Evolutionary conservation across 2,888 invertebrate species (phyloP).

Genomic region (Aporophyla nigra): DNA sequence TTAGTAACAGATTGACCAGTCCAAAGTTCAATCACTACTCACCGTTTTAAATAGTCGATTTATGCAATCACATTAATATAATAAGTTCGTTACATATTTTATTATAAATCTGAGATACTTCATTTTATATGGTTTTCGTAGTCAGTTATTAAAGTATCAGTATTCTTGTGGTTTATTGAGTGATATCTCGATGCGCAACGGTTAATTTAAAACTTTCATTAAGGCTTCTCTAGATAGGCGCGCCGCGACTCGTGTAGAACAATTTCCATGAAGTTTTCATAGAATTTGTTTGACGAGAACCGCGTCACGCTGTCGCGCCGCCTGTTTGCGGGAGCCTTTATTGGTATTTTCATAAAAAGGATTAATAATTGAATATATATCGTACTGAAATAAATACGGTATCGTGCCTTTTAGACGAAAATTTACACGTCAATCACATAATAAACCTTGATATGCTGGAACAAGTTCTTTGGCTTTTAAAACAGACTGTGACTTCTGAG

Average conservation of each 20-base stretch:
- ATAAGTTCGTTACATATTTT: slow-evolving; percentile 5
- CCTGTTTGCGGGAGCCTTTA: neutral
- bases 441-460: neutral
- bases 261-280: too few species aligned
- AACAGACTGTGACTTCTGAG: neutral
- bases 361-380: neutral
- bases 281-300: too few species aligned
- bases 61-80: slow-evolving; percentile 40
- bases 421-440: neutral
- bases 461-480: neutral
- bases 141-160: slow-evolving; percentile 19
- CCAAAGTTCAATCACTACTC: slow-evolving; percentile 40
- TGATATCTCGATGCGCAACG: neutral
- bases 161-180: slow-evolving; percentile 4
- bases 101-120: slow-evolving; percentile 13
- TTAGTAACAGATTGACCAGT: slow-evolving; percentile 7
- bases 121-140: slow-evolving; percentile 31
- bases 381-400: neutral
- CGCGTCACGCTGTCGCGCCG: too few species aligned
- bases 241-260: too few species aligned
- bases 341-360: neutral
- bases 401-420: neutral
- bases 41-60: slow-evolving; percentile 23
- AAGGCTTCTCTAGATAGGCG: too few species aligned
- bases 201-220: neutral